These are phyloP conservation scores for Drosophila sucinea DNA, from an alignment of 1,140 invertebrate species.

Conservation along the genomic window DNA sequence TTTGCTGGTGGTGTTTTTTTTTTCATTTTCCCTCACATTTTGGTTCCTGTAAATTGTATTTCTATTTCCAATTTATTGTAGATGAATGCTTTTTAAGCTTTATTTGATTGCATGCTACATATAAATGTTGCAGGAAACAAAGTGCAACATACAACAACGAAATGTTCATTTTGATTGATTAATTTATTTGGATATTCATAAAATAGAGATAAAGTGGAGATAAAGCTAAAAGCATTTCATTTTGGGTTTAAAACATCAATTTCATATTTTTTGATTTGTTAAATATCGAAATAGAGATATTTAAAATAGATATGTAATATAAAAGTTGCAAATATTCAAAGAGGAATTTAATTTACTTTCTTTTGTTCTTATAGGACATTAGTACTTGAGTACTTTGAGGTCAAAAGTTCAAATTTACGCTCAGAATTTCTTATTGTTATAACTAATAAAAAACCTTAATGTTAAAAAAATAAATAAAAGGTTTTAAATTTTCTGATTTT, in stretches of 20 bases:
- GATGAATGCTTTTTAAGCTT: background rate
- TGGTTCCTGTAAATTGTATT: conserved; percentile 56
- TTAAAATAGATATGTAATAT: too few relatives aligned
- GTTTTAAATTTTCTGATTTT: too few relatives aligned
- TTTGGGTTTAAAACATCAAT: background rate
- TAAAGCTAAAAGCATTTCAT: conserved; percentile 4
- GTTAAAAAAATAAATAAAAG: too few relatives aligned
- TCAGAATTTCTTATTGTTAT: too few relatives aligned
- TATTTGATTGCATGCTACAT: background rate
- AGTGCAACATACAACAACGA: background rate
- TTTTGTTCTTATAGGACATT: too few relatives aligned
- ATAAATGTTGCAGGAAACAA: background rate
- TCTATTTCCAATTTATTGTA: conserved; percentile 6
- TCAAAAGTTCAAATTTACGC: too few relatives aligned
- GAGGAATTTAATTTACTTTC: too few relatives aligned
- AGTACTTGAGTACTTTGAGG: too few relatives aligned
- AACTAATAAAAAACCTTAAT: too few relatives aligned
- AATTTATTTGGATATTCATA: conserved; percentile 5
- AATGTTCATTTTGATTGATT: conserved; percentile 13
- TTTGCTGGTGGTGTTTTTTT: conserved; percentile 23
- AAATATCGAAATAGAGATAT: background rate
- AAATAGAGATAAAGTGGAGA: background rate
- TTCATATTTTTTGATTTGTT: background rate
- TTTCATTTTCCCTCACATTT: background rate
- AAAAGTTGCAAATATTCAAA: too few relatives aligned